These are phyloP conservation scores for Pelodiscus sinensis DNA, from an alignment of 2,113 vertebrate species.

Conservation along the genomic window DNA sequence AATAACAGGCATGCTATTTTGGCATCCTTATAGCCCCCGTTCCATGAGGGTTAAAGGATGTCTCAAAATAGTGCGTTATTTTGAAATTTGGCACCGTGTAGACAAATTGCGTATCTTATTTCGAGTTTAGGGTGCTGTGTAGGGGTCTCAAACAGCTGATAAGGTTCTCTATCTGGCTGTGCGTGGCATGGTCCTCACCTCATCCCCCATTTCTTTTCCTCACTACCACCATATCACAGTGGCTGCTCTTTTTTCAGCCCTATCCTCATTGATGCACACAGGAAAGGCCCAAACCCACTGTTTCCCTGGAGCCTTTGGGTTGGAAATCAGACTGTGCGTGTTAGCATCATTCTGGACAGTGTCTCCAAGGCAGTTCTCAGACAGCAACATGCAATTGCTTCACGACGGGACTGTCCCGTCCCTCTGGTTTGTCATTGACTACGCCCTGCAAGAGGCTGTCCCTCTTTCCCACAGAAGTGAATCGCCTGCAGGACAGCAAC, in stretches of 20 bases:
- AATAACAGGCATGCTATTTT: too few relatives aligned
- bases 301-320: neutral
- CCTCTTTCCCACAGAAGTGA: neutral
- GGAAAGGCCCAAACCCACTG: neutral
- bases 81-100: too few relatives aligned
- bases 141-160: too few relatives aligned
- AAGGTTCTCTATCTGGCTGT: too few relatives aligned
- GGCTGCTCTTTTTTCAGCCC: neutral
- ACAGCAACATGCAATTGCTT: neutral
- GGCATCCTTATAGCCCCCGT: too few relatives aligned
- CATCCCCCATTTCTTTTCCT: neutral
- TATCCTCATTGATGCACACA: neutral
- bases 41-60: too few relatives aligned
- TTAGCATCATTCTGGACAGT: neutral
- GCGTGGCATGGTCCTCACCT: neutral
- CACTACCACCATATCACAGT: rapidly evolving
- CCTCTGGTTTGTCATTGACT: neutral
- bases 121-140: too few relatives aligned
- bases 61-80: too few relatives aligned
- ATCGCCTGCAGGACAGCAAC: neutral
- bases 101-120: too few relatives aligned
- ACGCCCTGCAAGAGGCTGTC: neutral
- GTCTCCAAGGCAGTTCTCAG: neutral
- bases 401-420: neutral
- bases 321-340: neutral